Conservation (phyloP, 1,140 invertebrate species). For the Caenorhabditis latens region DNA sequence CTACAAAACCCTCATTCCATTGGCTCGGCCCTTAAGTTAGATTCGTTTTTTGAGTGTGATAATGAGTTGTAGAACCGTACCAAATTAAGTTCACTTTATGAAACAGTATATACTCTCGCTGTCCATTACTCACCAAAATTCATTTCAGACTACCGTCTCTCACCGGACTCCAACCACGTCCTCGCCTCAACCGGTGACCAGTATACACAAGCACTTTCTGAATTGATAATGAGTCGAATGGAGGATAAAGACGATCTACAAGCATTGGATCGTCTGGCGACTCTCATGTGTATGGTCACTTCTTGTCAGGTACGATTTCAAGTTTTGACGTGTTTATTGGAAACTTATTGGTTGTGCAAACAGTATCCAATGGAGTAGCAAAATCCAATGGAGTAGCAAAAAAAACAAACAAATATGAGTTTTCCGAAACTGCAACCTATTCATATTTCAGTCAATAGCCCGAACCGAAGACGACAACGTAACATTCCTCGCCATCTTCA, state of each 20-base stretch:
- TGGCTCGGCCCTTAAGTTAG: no score
- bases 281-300: neutral
- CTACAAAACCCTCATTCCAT: no score
- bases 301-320: neutral
- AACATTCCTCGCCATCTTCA: slow-evolving; percentile 1
- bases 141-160: slow-evolving; percentile 14
- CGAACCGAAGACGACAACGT: slow-evolving; percentile 3
- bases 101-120: no score
- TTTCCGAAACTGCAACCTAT: neutral
- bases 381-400: no score
- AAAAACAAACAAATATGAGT: no score
- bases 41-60: no score
- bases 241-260: neutral
- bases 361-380: no score
- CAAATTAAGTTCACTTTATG: no score
- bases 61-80: no score
- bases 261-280: slow-evolving; percentile 6
- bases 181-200: neutral
- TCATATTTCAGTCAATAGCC: neutral
- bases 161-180: neutral
- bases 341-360: no score
- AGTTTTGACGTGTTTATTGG: neutral
- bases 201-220: neutral
- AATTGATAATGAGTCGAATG: neutral
- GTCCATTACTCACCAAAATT: neutral